A percentile compares a stretch with the other conserved stretches of the same genome.
phyloP scores from a whole-genome alignment of 2,888 invertebrate species.

The Hoplodrina blanda region DNA sequence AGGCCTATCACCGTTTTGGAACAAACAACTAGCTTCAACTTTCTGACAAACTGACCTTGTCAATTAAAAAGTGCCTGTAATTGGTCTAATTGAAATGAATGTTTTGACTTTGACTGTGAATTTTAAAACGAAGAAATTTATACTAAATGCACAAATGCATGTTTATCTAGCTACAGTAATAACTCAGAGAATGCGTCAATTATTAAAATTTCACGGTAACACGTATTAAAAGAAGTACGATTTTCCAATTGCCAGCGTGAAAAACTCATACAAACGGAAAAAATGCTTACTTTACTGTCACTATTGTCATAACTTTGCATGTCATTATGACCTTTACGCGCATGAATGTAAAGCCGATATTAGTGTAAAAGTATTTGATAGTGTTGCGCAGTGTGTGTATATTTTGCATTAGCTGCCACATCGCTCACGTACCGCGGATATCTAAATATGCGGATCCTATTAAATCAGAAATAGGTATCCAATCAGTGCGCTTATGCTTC shows the following conservation, averaged over 20 bases:
- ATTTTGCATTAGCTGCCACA: slow-evolving; percentile 36
- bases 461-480: slow-evolving; percentile 86
- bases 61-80: no score
- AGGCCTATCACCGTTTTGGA: no score
- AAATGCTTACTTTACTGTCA: slow-evolving; percentile 37
- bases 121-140: slow-evolving; percentile 47
- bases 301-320: slow-evolving; percentile 28
- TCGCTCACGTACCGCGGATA: slow-evolving; percentile 70
- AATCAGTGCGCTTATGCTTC: slow-evolving; percentile 80
- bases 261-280: slow-evolving; percentile 47
- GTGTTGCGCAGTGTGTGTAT: slow-evolving; percentile 18
- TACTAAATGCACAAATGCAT: slow-evolving; percentile 16
- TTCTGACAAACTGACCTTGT: no score
- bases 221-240: slow-evolving; percentile 47
- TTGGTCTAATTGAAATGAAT: no score
- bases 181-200: slow-evolving; percentile 53
- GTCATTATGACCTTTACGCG: slow-evolving; percentile 25
- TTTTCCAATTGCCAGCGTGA: slow-evolving; percentile 50
- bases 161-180: slow-evolving; percentile 26
- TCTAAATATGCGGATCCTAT: slow-evolving; percentile 75
- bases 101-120: neutral
- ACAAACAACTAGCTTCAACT: no score
- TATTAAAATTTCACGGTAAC: slow-evolving; percentile 66
- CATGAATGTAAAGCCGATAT: slow-evolving; percentile 25
- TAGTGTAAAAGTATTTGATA: slow-evolving; percentile 21